Conservation (phyloP, 2,797 vertebrate genomes). For the Xenops minutus region DNA sequence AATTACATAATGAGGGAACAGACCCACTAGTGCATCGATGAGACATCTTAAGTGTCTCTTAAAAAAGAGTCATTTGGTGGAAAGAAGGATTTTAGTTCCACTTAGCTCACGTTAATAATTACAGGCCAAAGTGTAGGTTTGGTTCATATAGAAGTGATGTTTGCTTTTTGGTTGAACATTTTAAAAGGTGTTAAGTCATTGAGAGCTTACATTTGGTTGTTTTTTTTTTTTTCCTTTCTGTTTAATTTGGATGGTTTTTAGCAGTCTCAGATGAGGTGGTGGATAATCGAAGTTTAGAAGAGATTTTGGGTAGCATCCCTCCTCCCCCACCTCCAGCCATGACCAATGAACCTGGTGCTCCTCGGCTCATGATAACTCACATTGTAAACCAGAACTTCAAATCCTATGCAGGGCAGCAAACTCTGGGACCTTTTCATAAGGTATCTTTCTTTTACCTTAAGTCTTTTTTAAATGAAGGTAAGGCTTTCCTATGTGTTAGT, state of each 20-base stretch:
- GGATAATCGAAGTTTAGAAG: slow-evolving; percentile 93
- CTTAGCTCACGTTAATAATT: not conserved
- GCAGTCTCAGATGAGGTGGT: slow-evolving; percentile 76
- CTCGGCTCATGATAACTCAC: slow-evolving; percentile 98
- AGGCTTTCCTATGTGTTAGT: not conserved
- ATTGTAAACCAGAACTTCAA: slow-evolving; percentile 99
- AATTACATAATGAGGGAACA: slow-evolving; percentile 51
- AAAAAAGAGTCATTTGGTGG: not conserved
- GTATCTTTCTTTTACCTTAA: slow-evolving; percentile 74
- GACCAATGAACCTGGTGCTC: slow-evolving; percentile 96
- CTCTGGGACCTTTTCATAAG: slow-evolving; percentile 98
- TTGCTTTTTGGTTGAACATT: not conserved
- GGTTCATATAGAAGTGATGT: not conserved
- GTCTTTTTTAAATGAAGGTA: not conserved
- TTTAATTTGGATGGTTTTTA: slow-evolving; percentile 60
- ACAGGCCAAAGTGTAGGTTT: not conserved
- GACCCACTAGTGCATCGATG: slow-evolving; percentile 6
- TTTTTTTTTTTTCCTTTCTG: not conserved
- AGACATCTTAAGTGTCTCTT: slow-evolving; percentile 2
- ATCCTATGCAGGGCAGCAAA: slow-evolving; percentile 92
- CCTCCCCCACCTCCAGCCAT: slow-evolving; percentile 96
- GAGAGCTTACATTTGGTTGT: not conserved
- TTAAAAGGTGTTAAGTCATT: slow-evolving; percentile 2
- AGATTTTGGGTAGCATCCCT: slow-evolving; percentile 95
- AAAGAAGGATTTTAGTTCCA: slow-evolving; percentile 1